phyloP scores from a whole-genome alignment of 2,888 invertebrate genomes.

The Strigamia transsilvanica region DNA sequence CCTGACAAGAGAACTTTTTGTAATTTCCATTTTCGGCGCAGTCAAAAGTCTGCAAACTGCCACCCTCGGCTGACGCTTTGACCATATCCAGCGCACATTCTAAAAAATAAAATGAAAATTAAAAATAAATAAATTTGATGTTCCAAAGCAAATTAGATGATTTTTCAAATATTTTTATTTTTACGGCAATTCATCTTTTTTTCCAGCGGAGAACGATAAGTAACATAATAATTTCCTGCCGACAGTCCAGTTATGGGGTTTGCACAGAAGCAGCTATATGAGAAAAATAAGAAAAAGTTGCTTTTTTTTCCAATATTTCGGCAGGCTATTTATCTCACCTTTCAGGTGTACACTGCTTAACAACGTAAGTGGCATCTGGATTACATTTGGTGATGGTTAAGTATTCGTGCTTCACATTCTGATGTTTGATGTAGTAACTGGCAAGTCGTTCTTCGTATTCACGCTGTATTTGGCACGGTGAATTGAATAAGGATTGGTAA shows the following conservation, averaged over 20 bases:
- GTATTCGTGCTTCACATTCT: neutral
- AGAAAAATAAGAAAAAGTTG: neutral
- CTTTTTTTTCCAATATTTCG: neutral
- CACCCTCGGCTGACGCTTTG: neutral
- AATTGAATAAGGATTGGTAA: neutral
- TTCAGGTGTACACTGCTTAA: constrained; percentile 52
- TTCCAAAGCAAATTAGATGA: neutral
- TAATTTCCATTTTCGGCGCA: constrained; percentile 70
- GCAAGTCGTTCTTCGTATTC: constrained; percentile 41
- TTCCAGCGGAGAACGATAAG: neutral
- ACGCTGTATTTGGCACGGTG: constrained; percentile 31
- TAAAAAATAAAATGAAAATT: neutral
- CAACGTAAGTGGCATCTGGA: constrained; percentile 73
- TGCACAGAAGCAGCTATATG: neutral
- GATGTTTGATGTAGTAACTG: neutral
- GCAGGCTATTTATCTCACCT: neutral
- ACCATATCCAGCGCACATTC: neutral
- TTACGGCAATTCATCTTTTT: constrained; percentile 19
- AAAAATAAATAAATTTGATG: neutral
- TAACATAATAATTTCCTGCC: neutral
- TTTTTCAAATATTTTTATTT: too few relatives aligned
- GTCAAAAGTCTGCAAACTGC: neutral
- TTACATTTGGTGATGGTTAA: constrained; percentile 70
- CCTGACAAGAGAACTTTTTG: constrained; percentile 74
- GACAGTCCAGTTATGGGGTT: neutral